Evolutionary conservation across 64 coral and sea anemone species (phyloP), one percentile per base, ranked within the genome.

Genomic region (Montipora sp.): DNA sequence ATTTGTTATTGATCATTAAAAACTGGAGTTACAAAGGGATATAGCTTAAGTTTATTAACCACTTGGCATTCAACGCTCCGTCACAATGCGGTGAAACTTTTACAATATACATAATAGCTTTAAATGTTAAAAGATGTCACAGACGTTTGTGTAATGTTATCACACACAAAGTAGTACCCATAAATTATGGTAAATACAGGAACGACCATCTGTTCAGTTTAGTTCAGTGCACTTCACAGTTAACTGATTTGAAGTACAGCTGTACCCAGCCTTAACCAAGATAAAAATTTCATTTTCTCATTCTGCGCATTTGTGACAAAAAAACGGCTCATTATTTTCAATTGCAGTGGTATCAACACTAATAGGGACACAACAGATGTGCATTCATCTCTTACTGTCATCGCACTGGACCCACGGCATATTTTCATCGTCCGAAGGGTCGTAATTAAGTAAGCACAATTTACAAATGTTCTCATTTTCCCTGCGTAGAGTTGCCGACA

Each of bases 391-490:
- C n/a, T 53, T n/a, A 55, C 79, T 76, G 16, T 70, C 19, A 51
- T 91, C 89, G 71, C 89, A 91, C 89, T 82, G 72, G 49, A 91
- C 89, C 89, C 89, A 91, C n/a, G 79, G 89, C 22, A 75, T 57
- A 24, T 82, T 73, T 91, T 91, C 89, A 19, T 83, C 78, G 69
- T 91, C 89, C 49, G 45, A 68, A 23, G 22, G 61, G 19, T 81
- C 10, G 20, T 91, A 91, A 47, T 73, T n/a, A 53, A 70, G 13
- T 55, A 91, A 77, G 70, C 79, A 91, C 53, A 91, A 47, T 81
- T 83, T 47, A 51, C 57, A 77, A 27, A 68, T 63, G 47, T 79
- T 66, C 78, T 90, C 88, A 78, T 90, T 49, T 58, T 90, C 75
- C 43, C n/a, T 24, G 66, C 48, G 53, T 78, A 65, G 13, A 59